These are phyloP conservation scores for Spodoptera frugiperda DNA, from an alignment of 1,140 invertebrate genomes.

Conservation along the genomic window DNA sequence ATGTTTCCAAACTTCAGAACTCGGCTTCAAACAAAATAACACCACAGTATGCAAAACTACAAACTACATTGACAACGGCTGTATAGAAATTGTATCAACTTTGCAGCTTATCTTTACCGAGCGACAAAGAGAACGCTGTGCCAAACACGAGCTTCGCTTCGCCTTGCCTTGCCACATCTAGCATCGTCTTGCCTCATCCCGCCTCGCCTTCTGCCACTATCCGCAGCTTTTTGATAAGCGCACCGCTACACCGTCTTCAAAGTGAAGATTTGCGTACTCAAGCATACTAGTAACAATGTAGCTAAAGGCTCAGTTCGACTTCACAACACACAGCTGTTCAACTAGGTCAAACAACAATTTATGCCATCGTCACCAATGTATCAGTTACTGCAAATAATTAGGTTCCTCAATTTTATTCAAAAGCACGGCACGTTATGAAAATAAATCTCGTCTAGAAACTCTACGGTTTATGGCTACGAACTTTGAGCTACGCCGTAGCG, in stretches of 20 bases:
- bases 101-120: conserved; percentile 33
- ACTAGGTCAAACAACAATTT: conserved; percentile 37
- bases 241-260: conserved; percentile 36
- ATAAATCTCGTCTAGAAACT: too few relatives aligned
- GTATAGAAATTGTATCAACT: conserved; percentile 41
- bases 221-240: conserved; percentile 42
- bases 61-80: conserved; percentile 38
- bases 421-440: too few relatives aligned
- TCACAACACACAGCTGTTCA: conserved; percentile 2
- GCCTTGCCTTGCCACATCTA: conserved; percentile 3
- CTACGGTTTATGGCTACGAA: too few relatives aligned
- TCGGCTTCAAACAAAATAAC: conserved; percentile 19
- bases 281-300: conserved; percentile 37
- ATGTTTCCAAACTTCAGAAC: background rate
- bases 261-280: conserved; percentile 40
- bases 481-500: too few relatives aligned
- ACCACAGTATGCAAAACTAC: conserved; percentile 21
- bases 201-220: conserved; percentile 10
- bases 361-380: conserved; percentile 9
- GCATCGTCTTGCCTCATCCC: background rate
- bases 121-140: conserved; percentile 32
- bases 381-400: background rate
- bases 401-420: too few relatives aligned
- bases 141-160: conserved; percentile 12
- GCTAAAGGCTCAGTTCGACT: conserved; percentile 14